Evolutionary conservation across 2,888 invertebrate species (phyloP), one percentile per base, ranked within the genome.

Genomic region (Lepeophtheirus nordmannii): DNA sequence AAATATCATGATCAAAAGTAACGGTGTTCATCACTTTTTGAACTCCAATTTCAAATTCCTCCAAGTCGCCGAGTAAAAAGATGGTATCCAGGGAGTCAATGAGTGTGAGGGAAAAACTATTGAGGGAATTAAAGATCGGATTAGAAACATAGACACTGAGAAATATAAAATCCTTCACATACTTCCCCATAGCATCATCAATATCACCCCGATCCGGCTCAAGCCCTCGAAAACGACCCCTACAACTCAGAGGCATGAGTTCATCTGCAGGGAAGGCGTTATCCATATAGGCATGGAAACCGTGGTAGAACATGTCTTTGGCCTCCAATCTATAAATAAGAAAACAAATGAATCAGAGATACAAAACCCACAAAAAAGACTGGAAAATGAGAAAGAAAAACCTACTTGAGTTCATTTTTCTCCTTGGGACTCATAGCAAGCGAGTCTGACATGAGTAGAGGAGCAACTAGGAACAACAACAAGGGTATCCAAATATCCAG

Each of bases 151-250:
- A n/a, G 30, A 67, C 39, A 38, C n/a, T 20, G 41, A 7, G 30
- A 7, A 2, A 5, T 7, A 30, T 5, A 37, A 61, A 40, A 5
- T 30, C 40, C 37, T 38, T 56, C n/a, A 79, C 91, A 83, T 80
- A 94, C 93, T 98, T 97, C 79, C 97, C 97, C 69, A 97, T 80
- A 46, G 87, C 84, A 75, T 96, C 96, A 76, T 97, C 97, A 77
- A 97, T 88, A 74, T 97, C 96, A 3, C 97, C 97, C 62, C 97
- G 81, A 70, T 87, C 86, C 5, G 90, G 87, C 63, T 92, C 89
- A 9, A 89, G 81, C 8, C 92, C 94, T 71, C 92, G 81, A 76
- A 85, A 91, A 65, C 97, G 80, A 38, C 96, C 97, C 73, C 86
- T 85, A 76, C 97, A 97, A 73, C 88, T 89, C 46, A 97, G 79